Percentiles rank a stretch among this genome's conserved stretches.
phyloP scores from a whole-genome alignment of 2,797 vertebrate genomes.

The Falco cherrug region DNA sequence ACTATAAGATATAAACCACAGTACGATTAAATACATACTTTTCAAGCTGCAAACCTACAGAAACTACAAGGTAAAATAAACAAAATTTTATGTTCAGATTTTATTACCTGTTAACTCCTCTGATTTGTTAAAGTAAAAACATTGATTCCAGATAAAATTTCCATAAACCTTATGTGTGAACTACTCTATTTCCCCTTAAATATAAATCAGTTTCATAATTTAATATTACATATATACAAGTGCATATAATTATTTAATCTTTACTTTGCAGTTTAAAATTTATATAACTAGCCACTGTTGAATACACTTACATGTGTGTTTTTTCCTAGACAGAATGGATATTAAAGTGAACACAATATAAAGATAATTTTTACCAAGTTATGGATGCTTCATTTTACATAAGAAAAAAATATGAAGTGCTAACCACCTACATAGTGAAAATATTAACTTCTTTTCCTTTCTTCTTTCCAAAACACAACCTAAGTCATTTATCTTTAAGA shows the following conservation, averaged over 20 bases:
- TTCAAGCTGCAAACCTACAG: background rate
- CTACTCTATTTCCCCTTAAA: background rate
- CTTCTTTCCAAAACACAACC: background rate
- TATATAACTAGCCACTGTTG: background rate
- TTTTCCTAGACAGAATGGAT: background rate
- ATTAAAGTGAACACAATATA: background rate
- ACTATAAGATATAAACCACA: background rate
- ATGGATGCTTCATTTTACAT: background rate
- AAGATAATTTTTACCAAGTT: background rate
- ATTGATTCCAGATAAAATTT: background rate
- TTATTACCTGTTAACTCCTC: background rate
- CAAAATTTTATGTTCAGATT: background rate
- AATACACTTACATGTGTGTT: background rate
- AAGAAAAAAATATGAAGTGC: background rate
- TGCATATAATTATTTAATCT: background rate
- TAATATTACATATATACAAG: background rate
- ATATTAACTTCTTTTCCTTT: background rate
- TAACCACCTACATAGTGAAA: background rate
- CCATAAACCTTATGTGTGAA: background rate
- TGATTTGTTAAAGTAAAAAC: background rate
- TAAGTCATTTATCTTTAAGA: background rate
- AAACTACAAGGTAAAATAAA: background rate
- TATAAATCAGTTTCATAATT: background rate
- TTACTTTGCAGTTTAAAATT: background rate
- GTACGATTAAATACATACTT: background rate